Evolutionary conservation across 2,888 invertebrate species (phyloP), one percentile per base, ranked within the genome.

Genomic region (Mythimna pallens): DNA sequence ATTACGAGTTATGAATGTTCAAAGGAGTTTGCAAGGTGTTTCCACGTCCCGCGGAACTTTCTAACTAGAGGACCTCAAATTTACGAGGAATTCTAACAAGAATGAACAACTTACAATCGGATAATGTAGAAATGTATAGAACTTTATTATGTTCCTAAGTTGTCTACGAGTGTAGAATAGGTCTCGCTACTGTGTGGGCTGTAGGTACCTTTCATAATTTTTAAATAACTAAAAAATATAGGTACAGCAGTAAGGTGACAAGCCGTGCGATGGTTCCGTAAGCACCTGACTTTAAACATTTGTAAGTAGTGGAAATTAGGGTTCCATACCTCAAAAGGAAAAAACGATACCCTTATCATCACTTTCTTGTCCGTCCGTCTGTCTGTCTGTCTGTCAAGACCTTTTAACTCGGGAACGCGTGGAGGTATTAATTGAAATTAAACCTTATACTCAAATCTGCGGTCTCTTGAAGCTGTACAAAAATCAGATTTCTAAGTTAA

Each of bases 1-100:
- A 76, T 80, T 78, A 73, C 73, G 78, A 83, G 83, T 80, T 85
- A 76, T 73, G 83, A 83, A 80, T 85, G 70, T 68, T 76, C 76
- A 85, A 83, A 83, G 71, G 73, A 85, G 74, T 78, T 78, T 58
- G 55, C 64, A 68, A 85, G 74, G 70, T 80, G 77, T 76, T 78
- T 55, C 59, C 55, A 64, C 70, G 73, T 82, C 64, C 69, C 78
- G 36, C 57, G 25, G 43, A 83, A 85, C 65, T 84, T 85, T 73
- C 34, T 72, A 73, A 78, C 65, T 76, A 80, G 71, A 77, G 58
- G 72, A 78, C 73, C 67, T 63, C 65, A 73, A 79, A 71, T 76
- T 63, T 52, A 64, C 68, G 52, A 71, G 65, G 52, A 74, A 76
- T 80, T 85, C 65, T 47, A 61, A 65, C 68, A 79, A 79, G 73